These are phyloP conservation scores for Moxostoma hubbsi DNA, from an alignment of 2,797 vertebrate genomes.

Conservation along the genomic window DNA sequence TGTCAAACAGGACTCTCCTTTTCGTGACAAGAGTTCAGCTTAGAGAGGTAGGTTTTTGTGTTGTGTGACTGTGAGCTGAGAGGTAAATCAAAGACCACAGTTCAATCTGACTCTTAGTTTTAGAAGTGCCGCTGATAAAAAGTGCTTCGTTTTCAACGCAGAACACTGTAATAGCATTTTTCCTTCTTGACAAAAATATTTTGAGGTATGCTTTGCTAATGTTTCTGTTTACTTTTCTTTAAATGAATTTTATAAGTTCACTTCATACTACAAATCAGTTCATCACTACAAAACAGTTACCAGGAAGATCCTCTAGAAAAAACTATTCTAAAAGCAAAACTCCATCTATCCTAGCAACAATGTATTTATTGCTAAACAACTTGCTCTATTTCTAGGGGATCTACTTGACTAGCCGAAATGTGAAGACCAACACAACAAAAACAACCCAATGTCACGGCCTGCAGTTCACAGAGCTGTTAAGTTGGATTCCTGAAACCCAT, in stretches of 20 bases:
- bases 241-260: constrained; percentile 45
- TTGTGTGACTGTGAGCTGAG: constrained; percentile 47
- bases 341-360: constrained; percentile 51
- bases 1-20: constrained; percentile 24
- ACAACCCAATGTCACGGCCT: too few species aligned
- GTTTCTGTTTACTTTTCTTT: constrained; percentile 32
- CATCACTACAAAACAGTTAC: constrained; percentile 54
- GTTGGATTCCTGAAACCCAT: too few species aligned
- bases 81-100: constrained; percentile 41
- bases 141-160: constrained; percentile 62
- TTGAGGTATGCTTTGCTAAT: constrained; percentile 51
- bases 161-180: constrained; percentile 56
- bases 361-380: constrained; percentile 24
- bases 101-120: constrained; percentile 40
- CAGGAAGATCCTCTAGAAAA: constrained; percentile 22
- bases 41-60: constrained; percentile 59
- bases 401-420: not conserved
- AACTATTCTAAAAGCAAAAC: constrained; percentile 55
- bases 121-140: constrained; percentile 61
- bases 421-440: too few species aligned
- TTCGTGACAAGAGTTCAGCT: constrained; percentile 41
- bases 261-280: not conserved
- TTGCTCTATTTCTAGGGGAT: constrained; percentile 39
- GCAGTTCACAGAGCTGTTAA: too few species aligned
- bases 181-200: constrained; percentile 33